Conservation (phyloP, 2,888 invertebrate genomes). For the Ophion obscuratus region DNA sequence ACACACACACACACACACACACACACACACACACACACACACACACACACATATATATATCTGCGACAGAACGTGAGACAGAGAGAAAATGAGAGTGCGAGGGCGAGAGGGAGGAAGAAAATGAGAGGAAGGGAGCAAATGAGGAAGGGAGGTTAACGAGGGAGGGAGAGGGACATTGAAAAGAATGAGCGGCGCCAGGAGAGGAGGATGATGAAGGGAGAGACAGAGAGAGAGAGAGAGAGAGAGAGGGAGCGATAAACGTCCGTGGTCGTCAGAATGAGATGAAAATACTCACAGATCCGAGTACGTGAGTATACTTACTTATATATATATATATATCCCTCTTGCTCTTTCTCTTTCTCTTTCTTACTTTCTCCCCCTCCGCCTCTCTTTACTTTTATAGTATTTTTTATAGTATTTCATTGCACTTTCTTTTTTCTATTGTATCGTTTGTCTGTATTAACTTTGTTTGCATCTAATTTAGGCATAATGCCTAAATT, state of each 20-base stretch:
- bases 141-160: constrained; percentile 40
- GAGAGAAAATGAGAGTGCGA: constrained; percentile 50
- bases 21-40: too few species aligned
- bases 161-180: constrained; percentile 28
- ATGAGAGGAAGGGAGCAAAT: constrained; percentile 46
- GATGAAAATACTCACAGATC: constrained; percentile 25
- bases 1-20: too few species aligned
- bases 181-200: constrained; percentile 53
- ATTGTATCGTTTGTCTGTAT: too few species aligned
- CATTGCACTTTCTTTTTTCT: too few species aligned
- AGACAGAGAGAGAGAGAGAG: constrained; percentile 40
- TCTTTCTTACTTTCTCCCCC: too few species aligned
- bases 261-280: constrained; percentile 43
- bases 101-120: constrained; percentile 48
- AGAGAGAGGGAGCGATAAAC: constrained; percentile 36
- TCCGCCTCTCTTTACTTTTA: too few species aligned
- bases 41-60: too few species aligned
- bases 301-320: neutral
- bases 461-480: too few species aligned
- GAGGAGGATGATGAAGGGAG: constrained; percentile 43
- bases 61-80: neutral
- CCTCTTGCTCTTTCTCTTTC: too few species aligned
- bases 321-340: too few species aligned
- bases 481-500: too few species aligned
- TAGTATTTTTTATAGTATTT: too few species aligned